These are phyloP conservation scores for Blastobasis adustella DNA, from an alignment of 2,888 invertebrate species.

Conservation along the genomic window DNA sequence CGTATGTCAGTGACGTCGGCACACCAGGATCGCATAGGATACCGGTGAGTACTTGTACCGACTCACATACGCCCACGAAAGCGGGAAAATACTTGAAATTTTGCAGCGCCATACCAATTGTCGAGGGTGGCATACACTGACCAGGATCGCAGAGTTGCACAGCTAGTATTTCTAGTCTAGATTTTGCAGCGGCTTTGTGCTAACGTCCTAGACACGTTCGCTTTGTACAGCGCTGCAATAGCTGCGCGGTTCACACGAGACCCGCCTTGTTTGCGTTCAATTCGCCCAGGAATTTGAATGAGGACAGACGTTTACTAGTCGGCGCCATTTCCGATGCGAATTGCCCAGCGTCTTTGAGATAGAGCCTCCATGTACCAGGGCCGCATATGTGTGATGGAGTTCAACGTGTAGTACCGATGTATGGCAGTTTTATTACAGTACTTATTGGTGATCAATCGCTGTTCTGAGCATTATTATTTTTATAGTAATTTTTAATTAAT, in stretches of 20 bases:
- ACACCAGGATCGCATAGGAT: conserved; percentile 41
- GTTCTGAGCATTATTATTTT: no score
- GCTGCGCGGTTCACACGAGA: no score
- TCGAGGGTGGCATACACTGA: conserved; percentile 21
- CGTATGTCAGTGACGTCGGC: conserved; percentile 45
- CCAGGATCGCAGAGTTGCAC: conserved; percentile 13
- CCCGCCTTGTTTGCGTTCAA: conserved; percentile 2
- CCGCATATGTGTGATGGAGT: conserved; percentile 19
- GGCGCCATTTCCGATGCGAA: conserved; percentile 23
- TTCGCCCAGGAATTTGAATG: conserved; percentile 29
- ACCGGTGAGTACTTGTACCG: background rate
- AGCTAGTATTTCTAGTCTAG: background rate
- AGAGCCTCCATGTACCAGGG: conserved; percentile 40
- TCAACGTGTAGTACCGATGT: no score
- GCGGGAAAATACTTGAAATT: conserved; percentile 8
- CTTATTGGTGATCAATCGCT: no score
- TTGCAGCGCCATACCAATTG: conserved; percentile 20
- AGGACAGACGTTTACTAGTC: conserved; percentile 30
- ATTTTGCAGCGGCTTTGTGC: background rate
- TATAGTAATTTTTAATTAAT: no score
- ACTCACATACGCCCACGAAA: background rate
- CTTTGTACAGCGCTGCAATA: no score
- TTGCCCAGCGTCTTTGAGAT: conserved; percentile 33
- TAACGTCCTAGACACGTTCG: background rate
- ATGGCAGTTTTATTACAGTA: no score